phyloP scores from a whole-genome alignment of 2,888 invertebrate genomes.

The Ommatoiulus sabulosus region DNA sequence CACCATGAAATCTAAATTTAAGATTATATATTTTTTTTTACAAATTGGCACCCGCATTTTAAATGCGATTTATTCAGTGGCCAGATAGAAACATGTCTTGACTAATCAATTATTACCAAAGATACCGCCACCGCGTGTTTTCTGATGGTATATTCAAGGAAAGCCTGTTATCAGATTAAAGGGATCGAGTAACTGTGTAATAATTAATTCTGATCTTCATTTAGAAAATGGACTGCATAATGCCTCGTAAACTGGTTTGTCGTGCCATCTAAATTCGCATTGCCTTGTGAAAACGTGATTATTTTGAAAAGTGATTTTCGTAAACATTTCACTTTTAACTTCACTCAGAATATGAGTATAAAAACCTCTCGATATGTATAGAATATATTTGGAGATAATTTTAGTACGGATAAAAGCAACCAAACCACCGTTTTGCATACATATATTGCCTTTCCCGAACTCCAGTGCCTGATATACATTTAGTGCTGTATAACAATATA shows the following conservation, averaged over 20 bases:
- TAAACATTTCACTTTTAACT: not conserved
- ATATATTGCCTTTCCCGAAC: not conserved
- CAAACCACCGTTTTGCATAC: not conserved
- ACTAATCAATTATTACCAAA: constrained; percentile 3
- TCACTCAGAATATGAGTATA: not conserved
- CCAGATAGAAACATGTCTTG: not conserved
- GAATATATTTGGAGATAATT: not conserved
- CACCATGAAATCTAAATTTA: too few species aligned
- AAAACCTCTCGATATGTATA: not conserved
- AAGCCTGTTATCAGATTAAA: not conserved
- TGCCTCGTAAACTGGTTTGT: not conserved
- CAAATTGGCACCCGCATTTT: not conserved
- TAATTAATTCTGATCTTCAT: constrained; percentile 9
- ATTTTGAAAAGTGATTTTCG: not conserved
- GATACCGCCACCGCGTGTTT: not conserved
- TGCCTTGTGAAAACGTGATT: not conserved
- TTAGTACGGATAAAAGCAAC: not conserved
- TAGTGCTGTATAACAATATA: not conserved
- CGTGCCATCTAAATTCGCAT: not conserved
- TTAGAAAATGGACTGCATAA: not conserved
- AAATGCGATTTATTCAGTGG: not conserved
- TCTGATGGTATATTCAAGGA: not conserved
- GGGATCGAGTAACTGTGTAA: not conserved
- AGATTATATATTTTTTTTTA: too few species aligned
- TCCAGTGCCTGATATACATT: not conserved